Evolutionary conservation across 92 coral and sea anemone species (phyloP), one percentile per base, ranked within the genome.

Genomic region (Blastomussa wellsi): DNA sequence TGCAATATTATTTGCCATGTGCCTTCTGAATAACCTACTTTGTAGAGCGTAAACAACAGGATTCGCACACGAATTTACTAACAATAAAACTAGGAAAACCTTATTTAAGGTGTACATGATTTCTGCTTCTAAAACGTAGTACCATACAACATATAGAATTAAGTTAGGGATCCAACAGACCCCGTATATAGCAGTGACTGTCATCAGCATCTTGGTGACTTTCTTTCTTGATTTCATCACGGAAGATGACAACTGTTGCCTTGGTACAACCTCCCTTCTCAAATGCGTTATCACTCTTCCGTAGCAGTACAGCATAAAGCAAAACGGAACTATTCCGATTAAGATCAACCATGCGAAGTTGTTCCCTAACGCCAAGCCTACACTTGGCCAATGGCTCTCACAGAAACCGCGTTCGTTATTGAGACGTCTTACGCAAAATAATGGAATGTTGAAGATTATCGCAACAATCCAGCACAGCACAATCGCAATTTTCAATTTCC

Each of bases 121-220:
- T 36, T 78, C 53, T 38, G 49, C 39, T 2, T 37, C n/a, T 41
- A 59, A 38, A 17, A 20, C 73, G 37, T 33, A 77, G 68, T 37
- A 78, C 62, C 69, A 57, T 5, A 64, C 72, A 38, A 84, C 82
- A 20, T 80, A 86, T 2, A 71, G 52, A 48, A 79, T 41, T 24
- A 86, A 36, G 51, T 80, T 80, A 12, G 89, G 86, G 31, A 86
- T 69, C 74, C 75, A 86, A 57, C 86, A 86, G 67, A 80, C 24
- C 22, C 84, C 78, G 36, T 71, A 86, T 14, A 86, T 24, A 42
- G 44, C 44, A 19, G 85, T 86, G 24, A 86, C 66, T 41, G 67
- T 81, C 55, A 86, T 29, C 9, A 76, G 72, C 74, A 80, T 86
- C 76, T 80, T 80, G 19, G 86, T 86, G 17, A 86, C 55, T 29